Percentiles rank a stretch among this genome's conserved stretches.
phyloP scores from a whole-genome alignment of 37 sponge, comb jelly and placozoan genomes.

The Geodia barretti region DNA sequence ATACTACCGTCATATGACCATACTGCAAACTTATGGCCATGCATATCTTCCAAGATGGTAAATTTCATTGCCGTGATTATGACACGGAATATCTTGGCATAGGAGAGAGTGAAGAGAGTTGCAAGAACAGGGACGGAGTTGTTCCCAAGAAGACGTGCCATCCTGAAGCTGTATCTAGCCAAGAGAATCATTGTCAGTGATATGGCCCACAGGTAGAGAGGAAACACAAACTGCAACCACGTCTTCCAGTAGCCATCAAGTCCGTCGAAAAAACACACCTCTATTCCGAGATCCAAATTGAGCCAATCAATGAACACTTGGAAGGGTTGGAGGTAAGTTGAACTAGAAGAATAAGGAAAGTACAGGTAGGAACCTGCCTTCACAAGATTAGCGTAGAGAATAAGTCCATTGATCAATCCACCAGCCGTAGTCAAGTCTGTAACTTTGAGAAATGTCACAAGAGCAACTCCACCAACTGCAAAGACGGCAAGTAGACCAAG shows the following conservation, averaged over 20 bases:
- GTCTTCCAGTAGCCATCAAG: not conserved
- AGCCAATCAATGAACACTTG: not conserved
- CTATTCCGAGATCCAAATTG: constrained; percentile 7
- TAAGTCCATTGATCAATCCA: constrained; percentile 5
- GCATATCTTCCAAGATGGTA: not conserved
- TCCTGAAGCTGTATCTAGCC: not conserved
- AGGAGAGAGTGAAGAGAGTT: constrained; percentile 28
- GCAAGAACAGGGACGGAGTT: constrained; percentile 28
- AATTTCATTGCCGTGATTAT: not conserved
- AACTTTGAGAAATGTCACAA: not conserved
- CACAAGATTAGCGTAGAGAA: constrained; percentile 6
- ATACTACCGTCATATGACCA: constrained; percentile 7
- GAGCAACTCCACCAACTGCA: not conserved
- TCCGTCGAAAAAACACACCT: not conserved
- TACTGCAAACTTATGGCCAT: not conserved
- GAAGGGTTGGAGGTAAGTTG: not conserved
- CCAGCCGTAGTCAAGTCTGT: not conserved
- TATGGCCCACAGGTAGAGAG: constrained; percentile 9
- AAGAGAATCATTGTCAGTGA: not conserved
- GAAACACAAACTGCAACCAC: constrained; percentile 26
- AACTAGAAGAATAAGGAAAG: not conserved
- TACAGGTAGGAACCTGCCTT: not conserved
- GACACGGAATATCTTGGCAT: constrained; percentile 11
- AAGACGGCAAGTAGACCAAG: not conserved
- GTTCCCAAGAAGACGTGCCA: not conserved